Evolutionary conservation across 1,140 invertebrate species (phyloP), one percentile per base, ranked within the genome.

Genomic region (Lamellibrachia luymesi): DNA sequence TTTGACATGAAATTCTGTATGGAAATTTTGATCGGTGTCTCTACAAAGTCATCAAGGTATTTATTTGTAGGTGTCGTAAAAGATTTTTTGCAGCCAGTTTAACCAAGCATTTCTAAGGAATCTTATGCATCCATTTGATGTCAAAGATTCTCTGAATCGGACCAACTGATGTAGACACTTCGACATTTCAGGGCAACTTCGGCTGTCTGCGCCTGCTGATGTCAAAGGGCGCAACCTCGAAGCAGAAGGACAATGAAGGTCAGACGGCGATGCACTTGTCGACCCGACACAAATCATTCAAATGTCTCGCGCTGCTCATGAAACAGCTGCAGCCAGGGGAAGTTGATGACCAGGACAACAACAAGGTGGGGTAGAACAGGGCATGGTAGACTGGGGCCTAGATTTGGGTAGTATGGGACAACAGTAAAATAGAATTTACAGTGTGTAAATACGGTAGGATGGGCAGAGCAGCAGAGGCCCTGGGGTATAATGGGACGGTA

Each of bases 281-380:
- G 94, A 96, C 96, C 2, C 92, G 96, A 91, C 96, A 96, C 93
- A 96, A 96, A 90, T 96, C 96, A n/a, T 94, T 95, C 10, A 96
- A 96, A 94, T 96, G 96, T 94, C 95, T 96, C 94, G 94, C 95
- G 1, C 93, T 96, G 92, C 94, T 96, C 90, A 94, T 96, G 90
- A 95, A 96, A 93, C 95, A 96, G 90, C 94, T 96, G 38, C 94
- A 95, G 80, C 95, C 95, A 25, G 96, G 96, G 8, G 96, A 96
- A 94, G 95, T 96, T 80, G 96, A 96, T 94, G 95, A 96, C 93
- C 96, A 96, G 93, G 96, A 96, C 93, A 96, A 95, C 92, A 96
- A 95, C 93, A 96, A 96, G 94, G 92, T 92, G 51, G 49, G 50
- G 2, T 52, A 51, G 27, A 13, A 17, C 27, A 0, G 49, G 92